Conservation (phyloP, 2,113 vertebrate genomes). For the Calypte anna region DNA sequence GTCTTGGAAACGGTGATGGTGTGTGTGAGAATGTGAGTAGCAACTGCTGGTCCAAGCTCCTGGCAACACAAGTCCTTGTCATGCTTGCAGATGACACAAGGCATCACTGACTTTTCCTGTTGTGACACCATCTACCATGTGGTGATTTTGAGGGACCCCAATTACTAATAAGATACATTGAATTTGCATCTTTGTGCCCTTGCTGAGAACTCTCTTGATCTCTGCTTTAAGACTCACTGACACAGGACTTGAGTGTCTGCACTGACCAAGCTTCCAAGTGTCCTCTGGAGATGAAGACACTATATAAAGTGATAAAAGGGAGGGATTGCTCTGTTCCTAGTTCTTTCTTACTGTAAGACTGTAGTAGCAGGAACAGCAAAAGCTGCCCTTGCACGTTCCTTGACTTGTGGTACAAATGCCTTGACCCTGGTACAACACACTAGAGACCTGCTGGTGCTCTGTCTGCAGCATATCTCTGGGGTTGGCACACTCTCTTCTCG, state of each 20-base stretch:
- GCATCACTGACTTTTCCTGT: background rate
- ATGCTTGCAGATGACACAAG: background rate
- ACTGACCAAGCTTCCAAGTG: background rate
- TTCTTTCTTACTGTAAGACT: background rate
- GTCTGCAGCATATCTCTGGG: accelerated
- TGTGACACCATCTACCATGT: background rate
- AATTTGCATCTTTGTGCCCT: background rate
- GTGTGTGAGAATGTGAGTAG: background rate
- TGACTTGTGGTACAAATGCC: too few relatives aligned
- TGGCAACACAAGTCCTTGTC: background rate
- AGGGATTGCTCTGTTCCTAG: background rate
- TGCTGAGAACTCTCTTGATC: background rate
- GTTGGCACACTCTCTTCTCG: background rate
- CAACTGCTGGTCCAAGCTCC: background rate
- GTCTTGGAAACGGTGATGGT: background rate
- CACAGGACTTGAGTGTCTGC: background rate
- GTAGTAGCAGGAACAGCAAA: background rate
- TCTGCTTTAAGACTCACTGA: background rate
- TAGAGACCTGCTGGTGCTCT: accelerated
- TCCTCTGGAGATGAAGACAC: background rate
- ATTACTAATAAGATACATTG: background rate
- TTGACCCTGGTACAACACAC: accelerated
- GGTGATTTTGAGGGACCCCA: background rate
- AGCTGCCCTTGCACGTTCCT: background rate
- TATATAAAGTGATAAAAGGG: background rate